Conservation (phyloP, 1,140 invertebrate genomes). For the Epicauta chinensis region DNA sequence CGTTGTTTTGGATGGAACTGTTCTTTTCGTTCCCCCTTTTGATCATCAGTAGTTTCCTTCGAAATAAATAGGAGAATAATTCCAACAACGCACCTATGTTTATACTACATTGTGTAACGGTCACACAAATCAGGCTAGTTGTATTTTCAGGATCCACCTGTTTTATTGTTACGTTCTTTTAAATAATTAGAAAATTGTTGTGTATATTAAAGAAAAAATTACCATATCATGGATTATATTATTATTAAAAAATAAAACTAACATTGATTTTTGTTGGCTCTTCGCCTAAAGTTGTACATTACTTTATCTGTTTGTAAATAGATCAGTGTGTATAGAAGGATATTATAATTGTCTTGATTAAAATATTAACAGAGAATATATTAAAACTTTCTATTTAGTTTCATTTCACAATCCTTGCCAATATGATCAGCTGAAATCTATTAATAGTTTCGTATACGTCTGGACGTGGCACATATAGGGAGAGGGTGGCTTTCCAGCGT, state of each 20-base stretch:
- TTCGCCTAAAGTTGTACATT: conserved; percentile 38
- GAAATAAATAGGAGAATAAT: no score
- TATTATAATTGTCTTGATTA: conserved; percentile 44
- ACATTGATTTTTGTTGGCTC: conserved; percentile 37
- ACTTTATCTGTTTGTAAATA: conserved; percentile 43
- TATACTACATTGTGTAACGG: conserved; percentile 35
- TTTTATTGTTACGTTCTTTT: conserved; percentile 34
- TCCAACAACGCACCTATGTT: conserved; percentile 31
- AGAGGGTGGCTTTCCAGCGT: conserved; percentile 14
- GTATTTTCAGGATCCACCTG: conserved; percentile 25
- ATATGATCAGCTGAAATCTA: conserved; percentile 5
- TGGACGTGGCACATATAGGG: conserved; percentile 11
- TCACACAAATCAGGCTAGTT: conserved; percentile 25
- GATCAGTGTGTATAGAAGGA: conserved; percentile 44
- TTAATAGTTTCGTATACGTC: conserved; percentile 6
- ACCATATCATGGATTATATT: conserved; percentile 42
- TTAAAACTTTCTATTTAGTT: conserved; percentile 18
- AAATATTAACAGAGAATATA: conserved; percentile 40
- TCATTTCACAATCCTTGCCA: neutral
- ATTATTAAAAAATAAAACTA: conserved; percentile 36
- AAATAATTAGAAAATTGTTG: conserved; percentile 38
- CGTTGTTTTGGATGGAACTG: conserved; percentile 19
- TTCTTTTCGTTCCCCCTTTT: neutral
- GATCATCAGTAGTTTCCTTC: conserved; percentile 20
- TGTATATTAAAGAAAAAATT: conserved; percentile 35